Evolutionary conservation across 2,888 invertebrate genomes (phyloP), one percentile per base, ranked within the genome.

Genomic region (Melipona bicolor): DNA sequence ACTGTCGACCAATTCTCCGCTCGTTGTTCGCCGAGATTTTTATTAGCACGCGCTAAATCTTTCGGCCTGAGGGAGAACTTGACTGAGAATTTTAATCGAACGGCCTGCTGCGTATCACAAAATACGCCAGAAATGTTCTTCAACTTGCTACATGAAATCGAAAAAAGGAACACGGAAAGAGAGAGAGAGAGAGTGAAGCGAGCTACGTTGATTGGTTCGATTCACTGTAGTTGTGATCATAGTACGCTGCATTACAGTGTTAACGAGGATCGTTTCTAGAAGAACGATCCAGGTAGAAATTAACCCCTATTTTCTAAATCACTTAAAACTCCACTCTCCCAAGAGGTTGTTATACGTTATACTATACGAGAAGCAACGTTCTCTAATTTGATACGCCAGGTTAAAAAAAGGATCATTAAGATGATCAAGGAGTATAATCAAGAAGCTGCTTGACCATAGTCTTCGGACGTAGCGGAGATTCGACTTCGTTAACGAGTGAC

Each of bases 231-330:
- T n/a, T 59, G n/a, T 15, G 15, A 59, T 59, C 15, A 59, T n/a
- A 24, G 56, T 59, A 59, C n/a, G n/a, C 5, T 59, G 4, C n/a
- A 59, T 59, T 59, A 59, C 13, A 59, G 24, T 24, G 56, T 59
- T 59, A 59, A 59, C 56, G 56, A 59, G 69, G 19, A 50, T 77
- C 56, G 56, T 59, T 59, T 59, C 56, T 69, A 82, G 79, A 59
- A 59, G n/a, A 56, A 9, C n/a, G 56, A 59, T 59, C 56, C 13
- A 59, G 15, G 15, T 59, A 43, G 56, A 59, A 59, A 59, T 59
- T 59, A 59, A 59, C 56, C 56, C 56, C n/a, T 13, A 59, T 73
- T 24, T 59, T 59, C 56, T 59, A 59, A 59, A 59, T 59, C 56
- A 59, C 56, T 59, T 59, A 59, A n/a, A 11, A 59, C 15, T n/a